Base-by-base conservation (phyloP, 2,888 invertebrate species). In the Sabatieria punctata region DNA sequence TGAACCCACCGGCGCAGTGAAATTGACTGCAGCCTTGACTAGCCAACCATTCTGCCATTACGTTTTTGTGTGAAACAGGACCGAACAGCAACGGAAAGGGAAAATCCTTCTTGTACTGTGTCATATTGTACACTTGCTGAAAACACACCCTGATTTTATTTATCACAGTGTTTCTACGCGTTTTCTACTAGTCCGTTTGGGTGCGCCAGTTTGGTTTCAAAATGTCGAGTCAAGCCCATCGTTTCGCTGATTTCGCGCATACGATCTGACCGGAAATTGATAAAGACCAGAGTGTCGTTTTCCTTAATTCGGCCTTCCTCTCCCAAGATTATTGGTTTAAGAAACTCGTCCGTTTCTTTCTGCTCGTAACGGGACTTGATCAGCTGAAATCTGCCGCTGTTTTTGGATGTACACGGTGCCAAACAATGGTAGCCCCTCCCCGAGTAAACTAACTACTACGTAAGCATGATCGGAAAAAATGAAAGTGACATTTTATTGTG, bases 31-130 rank as follows among this genome's bases (percentile, higher is more conserved):
- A 53, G 8, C 58, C 56, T 50, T 67, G 59, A 26, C 51, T 53
- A 23, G 65, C 55, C 27, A 69, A 55, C 63, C 65, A 66, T 55
- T 69, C 69, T 1, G 69, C 66, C 41, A 69, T 53, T n/a, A 70
- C 69, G 51, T 69, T 71, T 24, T 61, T 61, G 45, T 66, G 66
- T 22, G 59, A 59, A 33, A 56, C 54, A 2, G 70, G 68, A n/a
- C 69, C 68, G 55, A 68, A 69, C 19, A 69, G 59, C 13, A 59
- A 51, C 15, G 57, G 59, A 54, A 69, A 68, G 18, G 64, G 62
- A 58, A 65, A 69, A 49, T 68, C 65, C 24, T 63, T 62, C 48
- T 69, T 70, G 56, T 71, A 69, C 51, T 71, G 65, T 8, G 69
- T 69, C 69, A 69, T 68, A 21, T 65, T 62, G 51, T 48, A 56